Conservation (phyloP, 2,888 invertebrate species). For the Epistrophe eligans region DNA sequence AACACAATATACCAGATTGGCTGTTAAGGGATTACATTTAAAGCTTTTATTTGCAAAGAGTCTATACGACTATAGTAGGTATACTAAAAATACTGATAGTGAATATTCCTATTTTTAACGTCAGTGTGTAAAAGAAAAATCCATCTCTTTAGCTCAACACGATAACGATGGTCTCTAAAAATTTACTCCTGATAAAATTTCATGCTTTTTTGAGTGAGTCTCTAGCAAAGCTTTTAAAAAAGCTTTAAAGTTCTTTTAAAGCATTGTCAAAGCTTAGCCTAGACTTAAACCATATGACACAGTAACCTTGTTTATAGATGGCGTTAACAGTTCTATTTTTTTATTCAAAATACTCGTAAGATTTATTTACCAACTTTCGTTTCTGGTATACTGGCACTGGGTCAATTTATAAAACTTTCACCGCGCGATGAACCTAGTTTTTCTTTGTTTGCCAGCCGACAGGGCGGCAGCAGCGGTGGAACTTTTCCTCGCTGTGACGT, state of each 20-base stretch:
- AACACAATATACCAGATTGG: slow-evolving; percentile 30
- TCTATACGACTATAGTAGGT: not conserved
- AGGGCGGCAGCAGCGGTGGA: slow-evolving; percentile 6
- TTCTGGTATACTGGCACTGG: slow-evolving; percentile 58
- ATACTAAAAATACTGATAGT: not conserved
- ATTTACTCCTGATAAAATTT: slow-evolving; percentile 36
- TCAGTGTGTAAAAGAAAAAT: not conserved
- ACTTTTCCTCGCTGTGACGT: slow-evolving; percentile 74
- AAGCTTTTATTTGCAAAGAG: slow-evolving; percentile 51
- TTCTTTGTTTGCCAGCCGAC: slow-evolving; percentile 52
- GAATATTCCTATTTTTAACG: not conserved
- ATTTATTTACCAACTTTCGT: slow-evolving; percentile 25
- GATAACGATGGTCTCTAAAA: not conserved
- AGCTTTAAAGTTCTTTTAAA: slow-evolving; percentile 17
- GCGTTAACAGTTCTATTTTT: not conserved
- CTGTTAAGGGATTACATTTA: slow-evolving; percentile 45
- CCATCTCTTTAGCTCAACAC: slow-evolving; percentile 14
- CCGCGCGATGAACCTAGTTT: slow-evolving; percentile 61
- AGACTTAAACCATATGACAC: slow-evolving; percentile 29
- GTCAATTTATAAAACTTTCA: slow-evolving; percentile 65
- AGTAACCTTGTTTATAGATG: slow-evolving; percentile 33
- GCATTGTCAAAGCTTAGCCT: not conserved
- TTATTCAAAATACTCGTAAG: not conserved
- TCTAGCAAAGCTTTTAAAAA: not conserved
- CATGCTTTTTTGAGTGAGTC: slow-evolving; percentile 61